Conservation (phyloP, 2,113 vertebrate genomes). For the Taxidea taxus region DNA sequence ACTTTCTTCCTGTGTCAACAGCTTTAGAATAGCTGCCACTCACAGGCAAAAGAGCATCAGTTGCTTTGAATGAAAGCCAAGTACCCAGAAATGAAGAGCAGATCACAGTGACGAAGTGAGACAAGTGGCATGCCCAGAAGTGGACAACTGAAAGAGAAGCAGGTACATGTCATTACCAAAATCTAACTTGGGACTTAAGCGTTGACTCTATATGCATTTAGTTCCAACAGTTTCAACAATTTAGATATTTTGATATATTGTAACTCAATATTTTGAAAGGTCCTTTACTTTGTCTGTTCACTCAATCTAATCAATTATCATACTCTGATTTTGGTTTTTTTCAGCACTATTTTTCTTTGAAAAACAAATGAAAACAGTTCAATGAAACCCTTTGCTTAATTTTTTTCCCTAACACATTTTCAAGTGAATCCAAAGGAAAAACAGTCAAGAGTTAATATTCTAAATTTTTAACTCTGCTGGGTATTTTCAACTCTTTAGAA, state of each 20-base stretch:
- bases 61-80: neutral
- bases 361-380: neutral
- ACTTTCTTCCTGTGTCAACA: neutral
- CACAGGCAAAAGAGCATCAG: neutral
- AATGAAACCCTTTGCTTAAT: neutral
- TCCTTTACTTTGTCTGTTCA: neutral
- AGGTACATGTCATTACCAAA: neutral
- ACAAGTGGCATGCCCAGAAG: neutral
- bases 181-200: neutral
- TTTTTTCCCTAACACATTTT: neutral
- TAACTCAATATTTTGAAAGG: neutral
- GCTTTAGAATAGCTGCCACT: neutral
- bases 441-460: neutral
- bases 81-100: neutral
- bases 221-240: neutral
- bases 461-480: neutral
- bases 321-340: neutral
- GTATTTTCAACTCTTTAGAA: neutral
- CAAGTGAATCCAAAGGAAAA: slow-evolving; percentile 38
- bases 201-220: neutral
- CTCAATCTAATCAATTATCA: neutral
- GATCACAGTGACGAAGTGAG: neutral
- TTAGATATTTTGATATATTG: neutral
- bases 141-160: neutral
- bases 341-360: neutral